Percentiles rank a stretch among this genome's conserved stretches.
Conservation (phyloP, 1,140 invertebrate species). For the Matsumurasca onukii region DNA sequence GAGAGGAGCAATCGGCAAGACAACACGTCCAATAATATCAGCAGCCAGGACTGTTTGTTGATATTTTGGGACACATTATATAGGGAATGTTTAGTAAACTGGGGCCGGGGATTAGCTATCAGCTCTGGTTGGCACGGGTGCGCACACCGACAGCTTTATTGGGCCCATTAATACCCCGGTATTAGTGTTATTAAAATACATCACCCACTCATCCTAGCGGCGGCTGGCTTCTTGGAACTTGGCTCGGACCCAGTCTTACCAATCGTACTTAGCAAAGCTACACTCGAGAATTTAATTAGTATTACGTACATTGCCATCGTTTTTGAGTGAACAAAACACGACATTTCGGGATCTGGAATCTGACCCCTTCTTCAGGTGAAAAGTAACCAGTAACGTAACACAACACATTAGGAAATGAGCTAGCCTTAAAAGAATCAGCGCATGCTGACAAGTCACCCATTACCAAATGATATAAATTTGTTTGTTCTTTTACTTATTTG, state of each 20-base stretch:
- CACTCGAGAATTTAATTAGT: too few species aligned
- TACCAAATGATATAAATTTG: too few species aligned
- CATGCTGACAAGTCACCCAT: too few species aligned
- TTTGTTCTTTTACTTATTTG: too few species aligned
- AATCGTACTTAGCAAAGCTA: too few species aligned
- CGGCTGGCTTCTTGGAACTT: too few species aligned
- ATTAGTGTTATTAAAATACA: conserved; percentile 1
- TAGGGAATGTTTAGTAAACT: not conserved
- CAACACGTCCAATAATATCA: not conserved
- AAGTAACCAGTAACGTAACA: not conserved
- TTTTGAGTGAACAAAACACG: not conserved
- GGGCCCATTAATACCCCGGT: not conserved
- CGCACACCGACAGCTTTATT: not conserved
- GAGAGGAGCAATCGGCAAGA: not conserved
- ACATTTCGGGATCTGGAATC: not conserved
- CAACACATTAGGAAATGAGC: too few species aligned
- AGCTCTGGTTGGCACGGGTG: not conserved
- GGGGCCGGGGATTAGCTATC: not conserved
- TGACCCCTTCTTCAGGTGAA: not conserved
- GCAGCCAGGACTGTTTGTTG: not conserved
- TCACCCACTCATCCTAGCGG: not conserved
- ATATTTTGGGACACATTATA: not conserved
- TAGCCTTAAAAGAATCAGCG: too few species aligned
- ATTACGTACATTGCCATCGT: not conserved
- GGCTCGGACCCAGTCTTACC: too few species aligned